Evolutionary conservation across 2,888 invertebrate genomes (phyloP), one percentile per base, ranked within the genome.

Genomic region (Megastigmus dorsalis): DNA sequence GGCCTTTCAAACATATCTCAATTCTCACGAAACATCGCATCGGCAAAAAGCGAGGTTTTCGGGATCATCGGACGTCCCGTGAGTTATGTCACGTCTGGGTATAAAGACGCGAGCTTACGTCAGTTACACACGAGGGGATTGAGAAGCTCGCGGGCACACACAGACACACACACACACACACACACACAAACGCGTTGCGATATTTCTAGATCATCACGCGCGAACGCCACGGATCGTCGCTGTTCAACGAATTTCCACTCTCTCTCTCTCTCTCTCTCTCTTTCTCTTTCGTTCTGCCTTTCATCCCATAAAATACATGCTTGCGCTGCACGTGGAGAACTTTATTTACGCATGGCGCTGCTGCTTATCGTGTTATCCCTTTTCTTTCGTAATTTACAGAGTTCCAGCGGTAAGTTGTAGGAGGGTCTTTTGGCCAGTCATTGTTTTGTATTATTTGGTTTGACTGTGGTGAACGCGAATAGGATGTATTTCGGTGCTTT

Each of bases 171-270:
- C 76, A 74, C 69, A 77, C 76, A 79, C 23, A 28, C 23, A 5
- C 55, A 73, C 76, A 74, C 69, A 77, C 76, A 79, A 55, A 33
- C 75, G 75, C 54, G 69, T 50, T 36, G 62, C 60, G 83, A 80
- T 83, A 84, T 84, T 84, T 82, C 83, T 80, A 79, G 81, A 79
- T 71, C 80, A 48, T 66, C 70, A 63, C 57, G 26, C 63, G 41
- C 30, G 26, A n/a, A 3, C 20, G 60, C 62, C 78, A 75, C 77
- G 74, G 77, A 73, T 76, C 72, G 69, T 70, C 52, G 28, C 10
- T 48, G 15, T n/a, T n/a, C n/a, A 73, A 76, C 76, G 72, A 76
- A 65, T 54, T 69, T 76, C 71, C 74, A 62, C 67, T 15, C 33
- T 30, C 45, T n/a, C 45, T 18, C 38, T 28, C 45, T 38, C 52